These are phyloP conservation scores for Neelides sp. DNA, from an alignment of 1,140 invertebrate genomes.

Conservation along the genomic window DNA sequence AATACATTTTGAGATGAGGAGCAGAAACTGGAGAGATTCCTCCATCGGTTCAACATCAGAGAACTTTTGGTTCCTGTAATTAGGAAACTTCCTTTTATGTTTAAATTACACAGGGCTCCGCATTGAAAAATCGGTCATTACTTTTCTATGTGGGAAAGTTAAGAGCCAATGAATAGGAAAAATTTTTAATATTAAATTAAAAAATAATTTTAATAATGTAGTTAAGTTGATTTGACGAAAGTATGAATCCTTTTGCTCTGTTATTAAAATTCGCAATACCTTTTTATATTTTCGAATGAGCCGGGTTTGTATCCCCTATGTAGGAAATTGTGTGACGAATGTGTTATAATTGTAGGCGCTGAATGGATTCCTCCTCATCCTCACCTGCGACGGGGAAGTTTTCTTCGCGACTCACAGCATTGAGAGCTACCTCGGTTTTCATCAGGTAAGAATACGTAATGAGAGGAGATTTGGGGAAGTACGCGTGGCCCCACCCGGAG, in stretches of 20 bases:
- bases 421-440: constrained; percentile 98
- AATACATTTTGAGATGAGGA: too few species aligned
- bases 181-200: too few species aligned
- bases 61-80: too few species aligned
- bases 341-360: constrained; percentile 62
- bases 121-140: too few species aligned
- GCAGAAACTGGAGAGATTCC: too few species aligned
- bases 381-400: constrained; percentile 96
- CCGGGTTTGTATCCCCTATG: background rate
- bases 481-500: background rate
- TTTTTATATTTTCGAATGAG: background rate
- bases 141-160: too few species aligned
- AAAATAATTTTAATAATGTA: too few species aligned
- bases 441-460: constrained; percentile 66
- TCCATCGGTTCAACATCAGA: too few species aligned
- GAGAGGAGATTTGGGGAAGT: background rate
- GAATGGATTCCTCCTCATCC: constrained; percentile 96
- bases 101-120: too few species aligned
- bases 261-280: background rate
- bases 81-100: too few species aligned
- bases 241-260: background rate
- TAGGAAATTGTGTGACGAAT: background rate
- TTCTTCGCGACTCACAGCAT: constrained; percentile 99
- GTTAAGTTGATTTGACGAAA: background rate
- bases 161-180: too few species aligned